Evolutionary conservation across 2,113 vertebrate genomes (phyloP).

Genomic region (Neodontobutis hainanensis): DNA sequence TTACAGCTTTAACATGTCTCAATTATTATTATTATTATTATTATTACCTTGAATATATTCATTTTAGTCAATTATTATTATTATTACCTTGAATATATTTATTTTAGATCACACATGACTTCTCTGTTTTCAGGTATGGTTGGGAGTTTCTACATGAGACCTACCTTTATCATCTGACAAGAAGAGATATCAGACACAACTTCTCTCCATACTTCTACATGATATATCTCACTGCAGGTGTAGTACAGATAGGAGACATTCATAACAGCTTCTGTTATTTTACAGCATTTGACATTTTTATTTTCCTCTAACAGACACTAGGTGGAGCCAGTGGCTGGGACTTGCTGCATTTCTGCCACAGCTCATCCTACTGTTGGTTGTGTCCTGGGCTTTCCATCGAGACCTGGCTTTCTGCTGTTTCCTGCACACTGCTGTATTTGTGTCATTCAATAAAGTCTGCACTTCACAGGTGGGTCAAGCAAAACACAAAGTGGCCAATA

Average conservation of each 20-base stretch:
- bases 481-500: background rate
- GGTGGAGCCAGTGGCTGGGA: conserved; percentile 83
- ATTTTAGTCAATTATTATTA: background rate
- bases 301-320: conserved; percentile 73
- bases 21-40: background rate
- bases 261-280: background rate
- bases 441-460: conserved; percentile 98
- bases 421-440: conserved; percentile 89
- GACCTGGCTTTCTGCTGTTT: conserved; percentile 92
- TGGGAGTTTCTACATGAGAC: conserved; percentile 92
- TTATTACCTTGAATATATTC: background rate
- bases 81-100: background rate
- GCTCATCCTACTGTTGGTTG: conserved; percentile 78
- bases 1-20: too few species aligned
- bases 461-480: conserved; percentile 86
- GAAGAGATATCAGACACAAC: conserved; percentile 93
- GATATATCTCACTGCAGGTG: conserved; percentile 89
- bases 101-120: background rate
- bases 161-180: conserved; percentile 92
- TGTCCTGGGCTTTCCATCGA: conserved; percentile 82
- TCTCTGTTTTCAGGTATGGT: conserved; percentile 77
- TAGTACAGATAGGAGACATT: background rate
- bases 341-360: conserved; percentile 89
- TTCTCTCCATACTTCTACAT: conserved; percentile 98
- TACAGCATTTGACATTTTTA: background rate